Conservation (phyloP, 2,797 vertebrate species). For the Rhadinocentrus ornatus region DNA sequence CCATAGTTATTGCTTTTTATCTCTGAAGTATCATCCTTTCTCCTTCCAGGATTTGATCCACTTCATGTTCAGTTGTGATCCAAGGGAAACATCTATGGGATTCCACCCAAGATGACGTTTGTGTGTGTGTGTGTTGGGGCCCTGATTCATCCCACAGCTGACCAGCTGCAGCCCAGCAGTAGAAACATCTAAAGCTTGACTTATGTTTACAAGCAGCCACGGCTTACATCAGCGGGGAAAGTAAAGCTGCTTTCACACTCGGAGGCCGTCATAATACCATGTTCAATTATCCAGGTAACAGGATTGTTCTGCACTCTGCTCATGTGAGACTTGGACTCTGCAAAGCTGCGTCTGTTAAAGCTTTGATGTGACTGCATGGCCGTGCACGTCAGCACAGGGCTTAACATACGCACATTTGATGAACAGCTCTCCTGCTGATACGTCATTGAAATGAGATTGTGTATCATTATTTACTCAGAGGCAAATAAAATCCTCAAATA, state of each 20-base stretch:
- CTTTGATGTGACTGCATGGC: conserved; percentile 17
- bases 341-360: not conserved
- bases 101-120: conserved; percentile 61
- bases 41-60: conserved; percentile 21
- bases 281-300: conserved; percentile 47
- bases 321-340: conserved; percentile 11
- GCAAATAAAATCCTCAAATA: too few relatives aligned
- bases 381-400: not conserved
- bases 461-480: too few relatives aligned
- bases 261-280: conserved; percentile 10
- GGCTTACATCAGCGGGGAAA: conserved; percentile 34
- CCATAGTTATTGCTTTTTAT: conserved; percentile 26
- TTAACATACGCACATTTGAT: too few relatives aligned
- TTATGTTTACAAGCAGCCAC: conserved; percentile 29
- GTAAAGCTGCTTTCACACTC: conserved; percentile 22
- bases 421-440: too few relatives aligned
- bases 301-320: conserved; percentile 26
- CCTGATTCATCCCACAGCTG: conserved; percentile 73
- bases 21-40: conserved; percentile 20
- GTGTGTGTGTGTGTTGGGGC: conserved; percentile 26
- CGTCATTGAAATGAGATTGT: too few relatives aligned
- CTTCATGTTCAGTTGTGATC: conserved; percentile 39
- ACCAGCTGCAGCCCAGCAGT: conserved; percentile 43
- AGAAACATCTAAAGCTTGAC: conserved; percentile 34
- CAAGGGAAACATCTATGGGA: conserved; percentile 39